A percentile compares a stretch with the other conserved stretches of the same genome.
Conservation (phyloP, 35 echinoderm and acorn worm species). For the Stichopus chloronotus region DNA sequence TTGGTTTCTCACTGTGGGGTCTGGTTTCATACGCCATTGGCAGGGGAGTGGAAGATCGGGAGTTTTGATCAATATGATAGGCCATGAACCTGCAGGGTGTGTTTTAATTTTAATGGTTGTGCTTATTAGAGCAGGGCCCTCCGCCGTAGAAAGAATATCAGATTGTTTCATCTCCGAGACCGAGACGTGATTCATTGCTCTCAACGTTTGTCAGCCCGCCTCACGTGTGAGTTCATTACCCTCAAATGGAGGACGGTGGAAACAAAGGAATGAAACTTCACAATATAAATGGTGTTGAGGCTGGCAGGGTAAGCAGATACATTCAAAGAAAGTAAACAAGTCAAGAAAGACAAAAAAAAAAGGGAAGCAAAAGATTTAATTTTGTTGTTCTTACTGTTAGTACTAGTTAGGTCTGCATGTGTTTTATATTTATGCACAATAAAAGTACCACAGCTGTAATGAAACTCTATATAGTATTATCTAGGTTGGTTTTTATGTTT, state of each 20-base stretch:
- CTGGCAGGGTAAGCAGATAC: not conserved
- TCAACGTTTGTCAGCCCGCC: not conserved
- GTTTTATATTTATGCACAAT: too few relatives aligned
- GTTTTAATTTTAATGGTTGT: conserved; percentile 40
- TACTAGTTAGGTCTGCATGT: too few relatives aligned
- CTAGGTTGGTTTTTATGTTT: too few relatives aligned
- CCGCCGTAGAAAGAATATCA: conserved; percentile 41
- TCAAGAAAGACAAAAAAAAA: not conserved
- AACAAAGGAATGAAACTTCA: not conserved
- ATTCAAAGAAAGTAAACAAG: not conserved
- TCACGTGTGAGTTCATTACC: not conserved
- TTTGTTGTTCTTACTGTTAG: too few relatives aligned
- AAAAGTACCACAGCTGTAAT: too few relatives aligned
- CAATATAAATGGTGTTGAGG: not conserved
- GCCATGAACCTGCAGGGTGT: conserved; percentile 36
- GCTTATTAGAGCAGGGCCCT: conserved; percentile 44
- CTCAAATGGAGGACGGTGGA: not conserved
- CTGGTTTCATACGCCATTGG: conserved; percentile 26
- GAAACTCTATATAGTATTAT: too few relatives aligned
- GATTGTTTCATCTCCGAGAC: conserved; percentile 26
- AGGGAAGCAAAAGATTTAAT: not conserved
- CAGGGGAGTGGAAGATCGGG: conserved; percentile 36
- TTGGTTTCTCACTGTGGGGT: conserved; percentile 20
- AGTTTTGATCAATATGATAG: conserved; percentile 52
- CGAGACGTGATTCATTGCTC: conserved; percentile 12